A percentile compares a stretch with the other conserved stretches of the same genome.
Conservation (phyloP, 2,797 vertebrate species). For the Epinephelus awoara region DNA sequence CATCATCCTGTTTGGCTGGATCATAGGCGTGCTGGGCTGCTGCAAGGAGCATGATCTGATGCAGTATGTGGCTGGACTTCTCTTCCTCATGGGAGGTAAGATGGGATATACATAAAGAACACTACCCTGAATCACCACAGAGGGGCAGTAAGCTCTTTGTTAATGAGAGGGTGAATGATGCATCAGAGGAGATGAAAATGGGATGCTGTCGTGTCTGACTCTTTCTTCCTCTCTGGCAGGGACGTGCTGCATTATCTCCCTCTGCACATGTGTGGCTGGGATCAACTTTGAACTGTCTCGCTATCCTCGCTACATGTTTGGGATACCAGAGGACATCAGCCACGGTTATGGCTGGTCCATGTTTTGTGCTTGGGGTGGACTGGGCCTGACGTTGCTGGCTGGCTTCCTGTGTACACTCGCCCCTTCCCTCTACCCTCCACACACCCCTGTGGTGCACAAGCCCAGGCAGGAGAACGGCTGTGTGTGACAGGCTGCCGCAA, state of each 20-base stretch:
- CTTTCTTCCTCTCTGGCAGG: slow-evolving; percentile 80
- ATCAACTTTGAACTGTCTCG: slow-evolving; percentile 96
- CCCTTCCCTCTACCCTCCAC: slow-evolving; percentile 90
- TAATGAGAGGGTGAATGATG: slow-evolving; percentile 41
- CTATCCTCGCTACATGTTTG: slow-evolving; percentile 92
- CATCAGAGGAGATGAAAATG: slow-evolving; percentile 44
- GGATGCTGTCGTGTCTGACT: slow-evolving; percentile 31
- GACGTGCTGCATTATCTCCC: slow-evolving; percentile 95
- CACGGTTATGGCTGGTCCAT: slow-evolving; percentile 97
- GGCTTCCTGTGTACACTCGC: slow-evolving; percentile 94
- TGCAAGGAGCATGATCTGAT: slow-evolving; percentile 95
- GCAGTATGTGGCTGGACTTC: slow-evolving; percentile 96
- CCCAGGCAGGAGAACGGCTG: slow-evolving; percentile 93
- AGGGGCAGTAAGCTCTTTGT: slow-evolving; percentile 60
- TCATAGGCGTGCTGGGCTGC: slow-evolving; percentile 93
- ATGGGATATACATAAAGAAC: slow-evolving; percentile 55
- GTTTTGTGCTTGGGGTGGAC: slow-evolving; percentile 95
- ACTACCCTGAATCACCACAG: slow-evolving; percentile 59
- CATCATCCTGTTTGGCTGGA: slow-evolving; percentile 95
- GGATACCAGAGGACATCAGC: slow-evolving; percentile 95
- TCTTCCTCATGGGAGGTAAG: slow-evolving; percentile 97
- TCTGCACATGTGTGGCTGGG: slow-evolving; percentile 94
- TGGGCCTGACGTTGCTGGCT: slow-evolving; percentile 93
- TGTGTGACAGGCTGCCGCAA: slow-evolving; percentile 85
- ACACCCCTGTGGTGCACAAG: slow-evolving; percentile 87